phyloP scores from a whole-genome alignment of 2,113 vertebrate species.

The Malurus cyaneus region DNA sequence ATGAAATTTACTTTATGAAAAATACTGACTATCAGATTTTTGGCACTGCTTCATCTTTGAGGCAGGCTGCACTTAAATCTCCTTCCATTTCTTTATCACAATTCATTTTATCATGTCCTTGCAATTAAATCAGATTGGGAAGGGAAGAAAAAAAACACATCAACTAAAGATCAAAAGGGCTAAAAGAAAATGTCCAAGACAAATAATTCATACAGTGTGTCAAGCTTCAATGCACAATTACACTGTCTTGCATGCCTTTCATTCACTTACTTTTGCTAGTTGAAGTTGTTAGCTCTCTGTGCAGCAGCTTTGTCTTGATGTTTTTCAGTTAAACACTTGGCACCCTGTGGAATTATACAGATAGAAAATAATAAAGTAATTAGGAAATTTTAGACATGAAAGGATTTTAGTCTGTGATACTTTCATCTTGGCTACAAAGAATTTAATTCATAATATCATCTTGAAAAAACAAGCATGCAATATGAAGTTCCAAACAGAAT shows the following conservation, averaged over 20 bases:
- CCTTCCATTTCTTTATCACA: neutral
- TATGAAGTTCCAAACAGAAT: neutral
- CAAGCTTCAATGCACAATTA: neutral
- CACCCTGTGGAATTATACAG: neutral
- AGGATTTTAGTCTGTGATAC: neutral
- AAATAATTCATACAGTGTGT: neutral
- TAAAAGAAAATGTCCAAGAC: neutral
- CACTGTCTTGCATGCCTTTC: neutral
- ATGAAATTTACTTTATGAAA: neutral
- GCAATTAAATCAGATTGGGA: neutral
- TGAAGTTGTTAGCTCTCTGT: neutral
- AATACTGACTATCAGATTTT: neutral
- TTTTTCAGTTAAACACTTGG: slow-evolving; percentile 7
- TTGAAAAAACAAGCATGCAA: neutral
- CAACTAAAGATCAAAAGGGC: neutral
- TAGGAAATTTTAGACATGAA: neutral
- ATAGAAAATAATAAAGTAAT: neutral
- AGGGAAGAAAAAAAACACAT: neutral
- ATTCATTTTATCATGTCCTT: neutral
- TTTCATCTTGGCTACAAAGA: neutral
- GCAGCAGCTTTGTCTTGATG: neutral
- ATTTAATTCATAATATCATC: neutral
- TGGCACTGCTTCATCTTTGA: neutral
- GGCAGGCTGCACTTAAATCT: neutral
- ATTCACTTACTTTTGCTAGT: neutral